Evolutionary conservation across 2,797 vertebrate species (phyloP).

Genomic region (Phalanger gymnotis): DNA sequence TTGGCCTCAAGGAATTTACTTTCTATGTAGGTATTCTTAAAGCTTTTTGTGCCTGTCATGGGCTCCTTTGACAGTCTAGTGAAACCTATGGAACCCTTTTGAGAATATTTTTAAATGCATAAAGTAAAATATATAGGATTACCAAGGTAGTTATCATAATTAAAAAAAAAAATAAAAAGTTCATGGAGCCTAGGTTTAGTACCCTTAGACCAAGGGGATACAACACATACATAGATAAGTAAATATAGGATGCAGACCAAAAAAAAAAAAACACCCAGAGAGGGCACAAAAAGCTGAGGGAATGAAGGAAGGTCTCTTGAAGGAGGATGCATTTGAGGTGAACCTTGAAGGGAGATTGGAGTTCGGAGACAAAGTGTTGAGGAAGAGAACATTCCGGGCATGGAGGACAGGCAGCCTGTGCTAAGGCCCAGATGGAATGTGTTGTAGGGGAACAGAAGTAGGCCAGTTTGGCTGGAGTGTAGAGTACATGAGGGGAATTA

Average conservation of each 20-base stretch:
- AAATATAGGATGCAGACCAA: not conserved
- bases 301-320: not conserved
- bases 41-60: not conserved
- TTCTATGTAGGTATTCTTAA: not conserved
- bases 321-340: not conserved
- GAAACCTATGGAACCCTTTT: not conserved
- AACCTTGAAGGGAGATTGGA: not conserved
- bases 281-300: not conserved
- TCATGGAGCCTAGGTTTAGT: not conserved
- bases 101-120: not conserved
- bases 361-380: not conserved
- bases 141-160: not conserved
- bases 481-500: not conserved
- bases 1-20: not conserved
- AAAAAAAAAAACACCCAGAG: not conserved
- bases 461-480: not conserved
- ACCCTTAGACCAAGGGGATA: not conserved
- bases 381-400: not conserved
- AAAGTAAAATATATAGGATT: not conserved
- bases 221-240: not conserved
- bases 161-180: not conserved
- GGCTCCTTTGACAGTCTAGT: not conserved
- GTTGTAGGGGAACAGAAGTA: not conserved
- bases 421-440: not conserved
- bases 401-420: not conserved